Base-by-base conservation (phyloP, 2,797 vertebrate genomes). In the Lithobates pipiens region DNA sequence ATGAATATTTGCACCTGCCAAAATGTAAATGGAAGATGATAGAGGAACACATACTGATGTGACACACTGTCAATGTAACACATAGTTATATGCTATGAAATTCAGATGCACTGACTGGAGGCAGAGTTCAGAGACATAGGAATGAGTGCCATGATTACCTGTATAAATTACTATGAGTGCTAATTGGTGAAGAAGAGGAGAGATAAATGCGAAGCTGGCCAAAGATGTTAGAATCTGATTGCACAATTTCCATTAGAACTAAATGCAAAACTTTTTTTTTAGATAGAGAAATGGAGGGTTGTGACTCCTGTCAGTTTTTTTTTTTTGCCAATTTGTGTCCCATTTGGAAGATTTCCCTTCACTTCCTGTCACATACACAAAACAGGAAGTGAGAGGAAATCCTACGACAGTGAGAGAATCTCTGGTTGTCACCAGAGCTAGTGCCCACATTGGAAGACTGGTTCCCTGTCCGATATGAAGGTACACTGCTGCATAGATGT, bases 1-100 rank as follows among this genome's bases (percentile, higher is more conserved):
- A 54, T 54, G 50, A 54, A 61, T 61, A 61, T 61, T 61, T 61
- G 54, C 54, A 61, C 54, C 54, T 61, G 54, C 54, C 54, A 61
- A 61, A n/a, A 23, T 57, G 54, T 61, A 61, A 61, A 61, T 61
- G 54, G 54, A 61, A 61, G 54, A 61, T 61, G 54, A 61, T 61
- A 61, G 54, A 61, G 7, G 54, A 61, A 61, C 54, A 23, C 18
- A 7, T 23, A 23, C 54, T 61, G 54, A 61, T 61, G 21, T 61
- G 54, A 61, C 54, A 61, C 21, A 61, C 54, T 61, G 54, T 61
- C 54, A 61, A 61, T 61, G 54, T 23, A 61, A 61, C 54, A 61
- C 54, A 61, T 61, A 61, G 54, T 61, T 61, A 61, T 61, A 61
- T 61, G 54, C 54, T 61, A 61, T 61, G 54, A 61, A 61, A 61